Evolutionary conservation across 1,140 invertebrate genomes (phyloP), one percentile per base, ranked within the genome.

Genomic region (Contarinia nasturtii): DNA sequence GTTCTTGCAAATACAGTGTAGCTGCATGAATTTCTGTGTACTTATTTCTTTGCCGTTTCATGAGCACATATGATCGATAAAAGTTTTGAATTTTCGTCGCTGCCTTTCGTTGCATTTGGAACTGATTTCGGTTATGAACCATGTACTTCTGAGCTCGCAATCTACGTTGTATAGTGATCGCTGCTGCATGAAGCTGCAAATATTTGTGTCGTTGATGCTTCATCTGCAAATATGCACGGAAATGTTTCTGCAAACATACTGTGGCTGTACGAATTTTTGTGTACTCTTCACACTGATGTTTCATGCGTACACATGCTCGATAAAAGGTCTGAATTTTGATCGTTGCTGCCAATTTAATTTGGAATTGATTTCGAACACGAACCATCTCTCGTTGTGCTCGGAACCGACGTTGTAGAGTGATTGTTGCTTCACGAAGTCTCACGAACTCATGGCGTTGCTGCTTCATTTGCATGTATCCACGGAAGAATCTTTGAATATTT

Each of bases 321-420:
- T n/a, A n/a, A n/a, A n/a, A n/a, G n/a, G n/a, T n/a, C n/a, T n/a
- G n/a, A n/a, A n/a, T n/a, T n/a, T n/a, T n/a, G n/a, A n/a, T n/a
- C n/a, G n/a, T n/a, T n/a, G n/a, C n/a, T n/a, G n/a, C n/a, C n/a
- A n/a, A n/a, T n/a, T n/a, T n/a, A n/a, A n/a, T 27, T 27, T 27
- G 27, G 27, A 5, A 27, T 27, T 27, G 27, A 3, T 27, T 10
- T 3, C 27, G 27, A 27, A 10, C 27, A 10, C 10, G 27, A 48
- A 51, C 64, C 52, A 61, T 63, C 1, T 53, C 42, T 47, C 52
- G 44, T 33, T 66, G 54, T 15, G 64, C 66, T 56, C 66, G 66
- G 55, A 67, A 76, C 14, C 52, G 49, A 36, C 62, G 64, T 48
- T 75, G 73, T 7, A 76, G 57, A 5, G 49, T 51, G 0, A 70